Conservation (phyloP, 2,113 vertebrate species). For the Malaclemys terrapin region DNA sequence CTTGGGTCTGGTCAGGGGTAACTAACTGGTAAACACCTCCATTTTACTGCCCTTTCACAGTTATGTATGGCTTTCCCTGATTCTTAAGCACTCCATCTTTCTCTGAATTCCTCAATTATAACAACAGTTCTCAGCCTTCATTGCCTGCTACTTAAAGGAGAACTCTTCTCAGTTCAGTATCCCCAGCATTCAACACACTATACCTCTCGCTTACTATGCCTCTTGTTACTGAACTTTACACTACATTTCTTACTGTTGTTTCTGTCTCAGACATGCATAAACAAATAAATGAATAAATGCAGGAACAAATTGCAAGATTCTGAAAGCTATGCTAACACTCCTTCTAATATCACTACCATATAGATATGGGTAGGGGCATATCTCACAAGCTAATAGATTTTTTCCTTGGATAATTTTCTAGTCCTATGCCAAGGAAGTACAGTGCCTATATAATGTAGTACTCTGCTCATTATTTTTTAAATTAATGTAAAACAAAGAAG, state of each 20-base stretch:
- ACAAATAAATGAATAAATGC: not conserved
- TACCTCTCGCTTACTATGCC: not conserved
- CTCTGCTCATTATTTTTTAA: not conserved
- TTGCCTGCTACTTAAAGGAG: not conserved
- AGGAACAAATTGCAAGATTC: not conserved
- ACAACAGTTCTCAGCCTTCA: not conserved
- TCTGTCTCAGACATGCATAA: not conserved
- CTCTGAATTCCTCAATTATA: rapidly evolving
- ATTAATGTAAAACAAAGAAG: not conserved
- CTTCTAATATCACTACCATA: not conserved
- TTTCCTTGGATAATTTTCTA: not conserved
- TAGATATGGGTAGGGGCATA: not conserved
- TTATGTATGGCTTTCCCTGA: not conserved
- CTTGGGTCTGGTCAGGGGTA: not conserved
- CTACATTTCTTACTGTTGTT: not conserved
- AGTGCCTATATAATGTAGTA: not conserved
- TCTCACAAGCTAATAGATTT: not conserved
- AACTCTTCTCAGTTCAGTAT: not conserved
- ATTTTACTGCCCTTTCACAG: not conserved
- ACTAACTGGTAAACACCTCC: not conserved
- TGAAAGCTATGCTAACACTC: not conserved
- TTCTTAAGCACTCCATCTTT: not conserved
- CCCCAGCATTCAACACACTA: not conserved
- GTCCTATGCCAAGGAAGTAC: not conserved
- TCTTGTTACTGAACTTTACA: not conserved